Evolutionary conservation across 2,888 invertebrate species (phyloP).

Genomic region (Sycophila texana): DNA sequence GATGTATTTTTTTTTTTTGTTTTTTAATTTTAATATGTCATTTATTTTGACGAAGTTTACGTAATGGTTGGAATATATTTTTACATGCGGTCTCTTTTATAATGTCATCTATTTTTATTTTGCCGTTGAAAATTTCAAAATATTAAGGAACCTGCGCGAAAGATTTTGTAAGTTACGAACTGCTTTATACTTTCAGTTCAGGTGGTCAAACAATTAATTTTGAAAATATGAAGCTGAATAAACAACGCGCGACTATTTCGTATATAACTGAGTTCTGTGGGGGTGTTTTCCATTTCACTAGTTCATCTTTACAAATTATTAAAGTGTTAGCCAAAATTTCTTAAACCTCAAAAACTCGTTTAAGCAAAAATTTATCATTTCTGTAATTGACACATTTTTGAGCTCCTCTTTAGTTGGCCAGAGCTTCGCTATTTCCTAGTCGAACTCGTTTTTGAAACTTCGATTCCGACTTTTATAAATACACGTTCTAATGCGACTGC

Average conservation of each 20-base stretch:
- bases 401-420: too few species aligned
- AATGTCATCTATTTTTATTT: slow-evolving; percentile 39
- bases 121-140: slow-evolving; percentile 17
- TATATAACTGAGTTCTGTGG: neutral
- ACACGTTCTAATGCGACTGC: too few species aligned
- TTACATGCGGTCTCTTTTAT: neutral
- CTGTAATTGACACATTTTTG: too few species aligned
- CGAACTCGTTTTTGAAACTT: too few species aligned
- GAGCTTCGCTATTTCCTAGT: too few species aligned
- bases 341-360: neutral
- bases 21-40: neutral
- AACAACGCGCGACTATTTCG: neutral
- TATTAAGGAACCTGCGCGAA: neutral
- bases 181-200: neutral
- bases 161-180: neutral
- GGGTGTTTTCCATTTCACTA: neutral
- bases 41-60: slow-evolving; percentile 12
- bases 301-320: too few species aligned
- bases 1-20: neutral
- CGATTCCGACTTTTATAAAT: too few species aligned
- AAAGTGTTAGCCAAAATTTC: neutral
- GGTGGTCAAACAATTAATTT: slow-evolving; percentile 14
- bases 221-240: slow-evolving; percentile 9
- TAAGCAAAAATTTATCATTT: too few species aligned
- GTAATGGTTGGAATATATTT: neutral